phyloP scores from a whole-genome alignment of 2,797 vertebrate species.

The Pachyuromys duprasi region DNA sequence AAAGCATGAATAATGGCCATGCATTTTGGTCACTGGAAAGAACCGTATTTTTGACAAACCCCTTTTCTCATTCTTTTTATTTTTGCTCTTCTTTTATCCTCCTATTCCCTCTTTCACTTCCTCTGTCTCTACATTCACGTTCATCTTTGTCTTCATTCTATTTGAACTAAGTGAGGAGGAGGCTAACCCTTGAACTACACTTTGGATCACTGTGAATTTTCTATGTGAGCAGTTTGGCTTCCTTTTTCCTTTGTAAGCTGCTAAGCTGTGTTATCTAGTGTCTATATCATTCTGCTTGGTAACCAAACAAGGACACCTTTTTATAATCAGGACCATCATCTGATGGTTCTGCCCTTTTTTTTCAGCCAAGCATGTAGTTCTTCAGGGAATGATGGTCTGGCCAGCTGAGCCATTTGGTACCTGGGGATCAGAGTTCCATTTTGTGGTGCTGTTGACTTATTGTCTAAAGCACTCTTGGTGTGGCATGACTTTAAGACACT shows the following conservation, averaged over 20 bases:
- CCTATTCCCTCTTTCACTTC: background rate
- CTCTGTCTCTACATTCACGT: background rate
- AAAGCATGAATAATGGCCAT: constrained; percentile 29
- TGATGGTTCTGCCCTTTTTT: background rate
- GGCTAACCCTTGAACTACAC: background rate
- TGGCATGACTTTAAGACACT: background rate
- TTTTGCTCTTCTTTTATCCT: constrained; percentile 1
- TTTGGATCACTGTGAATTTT: background rate
- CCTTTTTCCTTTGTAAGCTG: constrained; percentile 15
- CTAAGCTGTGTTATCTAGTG: background rate
- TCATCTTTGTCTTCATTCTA: constrained; percentile 28
- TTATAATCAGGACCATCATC: background rate
- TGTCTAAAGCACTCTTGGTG: background rate
- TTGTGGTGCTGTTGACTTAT: background rate
- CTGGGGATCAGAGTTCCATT: background rate
- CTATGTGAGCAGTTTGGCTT: background rate
- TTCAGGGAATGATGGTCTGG: background rate
- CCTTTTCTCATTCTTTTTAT: background rate
- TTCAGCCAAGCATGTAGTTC: background rate
- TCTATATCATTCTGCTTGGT: background rate
- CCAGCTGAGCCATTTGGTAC: background rate
- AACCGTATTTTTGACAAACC: constrained; percentile 46
- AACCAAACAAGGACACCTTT: background rate
- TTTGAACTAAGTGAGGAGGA: constrained; percentile 5
- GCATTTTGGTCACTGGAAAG: constrained; percentile 7